Conservation (phyloP, 2,888 invertebrate genomes). For the Andrena hattorfiana region DNA sequence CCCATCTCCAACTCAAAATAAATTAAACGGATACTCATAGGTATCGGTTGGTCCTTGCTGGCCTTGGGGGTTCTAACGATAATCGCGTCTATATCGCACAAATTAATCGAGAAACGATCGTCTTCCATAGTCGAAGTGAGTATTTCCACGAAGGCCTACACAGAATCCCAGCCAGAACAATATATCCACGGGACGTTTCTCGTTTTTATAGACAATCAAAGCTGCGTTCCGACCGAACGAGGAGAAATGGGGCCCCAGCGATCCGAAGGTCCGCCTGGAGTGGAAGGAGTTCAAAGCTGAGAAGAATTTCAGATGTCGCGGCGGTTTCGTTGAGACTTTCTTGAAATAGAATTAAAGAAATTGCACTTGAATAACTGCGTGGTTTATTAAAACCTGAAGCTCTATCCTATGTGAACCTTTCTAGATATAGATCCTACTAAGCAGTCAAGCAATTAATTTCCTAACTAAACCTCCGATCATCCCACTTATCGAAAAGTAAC, state of each 20-base stretch:
- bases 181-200: not conserved
- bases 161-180: too few species aligned
- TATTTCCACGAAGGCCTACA: not conserved
- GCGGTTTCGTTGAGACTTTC: conserved; percentile 46
- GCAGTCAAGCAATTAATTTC: too few species aligned
- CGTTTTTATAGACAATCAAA: conserved; percentile 73
- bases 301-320: conserved; percentile 61
- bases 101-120: conserved; percentile 78
- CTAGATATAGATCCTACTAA: not conserved
- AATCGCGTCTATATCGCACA: conserved; percentile 85
- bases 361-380: not conserved
- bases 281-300: conserved; percentile 78
- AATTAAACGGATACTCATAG: conserved; percentile 75
- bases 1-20: too few species aligned
- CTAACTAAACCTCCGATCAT: too few species aligned
- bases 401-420: not conserved
- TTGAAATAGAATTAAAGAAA: conserved; percentile 54
- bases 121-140: conserved; percentile 78
- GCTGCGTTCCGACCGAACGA: conserved; percentile 75
- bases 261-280: conserved; percentile 74
- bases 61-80: conserved; percentile 86
- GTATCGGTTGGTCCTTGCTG: conserved; percentile 86
- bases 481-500: too few species aligned
- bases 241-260: conserved; percentile 80
- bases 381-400: not conserved